Conservation (phyloP, 2,797 vertebrate species). For the Pelochelys cantorii region DNA sequence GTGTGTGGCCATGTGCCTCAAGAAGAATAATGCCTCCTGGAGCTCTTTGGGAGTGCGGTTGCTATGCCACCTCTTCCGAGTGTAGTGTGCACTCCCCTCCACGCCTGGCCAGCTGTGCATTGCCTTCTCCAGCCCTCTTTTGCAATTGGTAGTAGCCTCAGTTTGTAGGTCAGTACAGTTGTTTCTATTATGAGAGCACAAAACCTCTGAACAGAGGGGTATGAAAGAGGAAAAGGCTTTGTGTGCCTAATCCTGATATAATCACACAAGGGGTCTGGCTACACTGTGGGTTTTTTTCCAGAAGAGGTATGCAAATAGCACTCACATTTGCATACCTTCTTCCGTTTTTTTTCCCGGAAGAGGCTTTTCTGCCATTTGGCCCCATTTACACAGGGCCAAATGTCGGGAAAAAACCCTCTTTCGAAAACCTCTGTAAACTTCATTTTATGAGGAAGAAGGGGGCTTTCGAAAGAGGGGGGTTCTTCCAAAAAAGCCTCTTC, state of each 20-base stretch:
- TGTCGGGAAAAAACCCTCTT: too few relatives aligned
- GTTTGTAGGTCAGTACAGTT: not conserved
- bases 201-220: rapidly evolving
- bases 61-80: not conserved
- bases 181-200: not conserved
- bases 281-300: too few relatives aligned
- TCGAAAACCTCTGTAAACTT: too few relatives aligned
- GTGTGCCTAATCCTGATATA: not conserved
- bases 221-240: not conserved
- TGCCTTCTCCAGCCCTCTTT: not conserved
- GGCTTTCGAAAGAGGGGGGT: too few relatives aligned
- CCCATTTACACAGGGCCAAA: too few relatives aligned
- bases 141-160: rapidly evolving
- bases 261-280: not conserved
- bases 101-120: not conserved
- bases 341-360: too few relatives aligned
- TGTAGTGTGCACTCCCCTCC: not conserved
- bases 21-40: rapidly evolving
- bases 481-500: too few relatives aligned
- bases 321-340: too few relatives aligned
- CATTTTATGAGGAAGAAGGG: too few relatives aligned
- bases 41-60: not conserved
- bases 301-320: too few relatives aligned
- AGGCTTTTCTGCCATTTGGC: too few relatives aligned
- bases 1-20: not conserved